These are phyloP conservation scores for Aphidoletes aphidimyza DNA, from an alignment of 2,888 invertebrate species.

Conservation along the genomic window DNA sequence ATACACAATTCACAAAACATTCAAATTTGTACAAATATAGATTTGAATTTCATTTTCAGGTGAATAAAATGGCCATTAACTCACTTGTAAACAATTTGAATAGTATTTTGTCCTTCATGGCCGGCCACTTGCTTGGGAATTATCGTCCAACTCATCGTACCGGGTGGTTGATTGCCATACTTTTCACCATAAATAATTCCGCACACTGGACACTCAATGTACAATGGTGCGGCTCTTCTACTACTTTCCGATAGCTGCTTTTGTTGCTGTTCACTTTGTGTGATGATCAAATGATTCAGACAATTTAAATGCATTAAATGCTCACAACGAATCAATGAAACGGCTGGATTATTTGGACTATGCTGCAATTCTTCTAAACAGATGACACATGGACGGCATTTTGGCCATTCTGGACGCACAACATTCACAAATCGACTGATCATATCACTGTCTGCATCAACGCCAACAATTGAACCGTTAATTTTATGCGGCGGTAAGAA, in stretches of 20 bases:
- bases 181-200: constrained; percentile 85
- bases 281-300: constrained; percentile 78
- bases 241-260: constrained; percentile 65
- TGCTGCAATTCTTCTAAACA: constrained; percentile 71
- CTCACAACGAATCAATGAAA: constrained; percentile 77
- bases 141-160: constrained; percentile 84
- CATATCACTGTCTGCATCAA: constrained; percentile 68
- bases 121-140: constrained; percentile 78
- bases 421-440: constrained; percentile 78
- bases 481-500: constrained; percentile 66
- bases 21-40: constrained; percentile 54
- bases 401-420: constrained; percentile 75
- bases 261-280: constrained; percentile 68
- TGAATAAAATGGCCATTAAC: constrained; percentile 60
- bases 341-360: constrained; percentile 69
- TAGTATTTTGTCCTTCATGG: constrained; percentile 73
- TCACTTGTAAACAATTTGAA: constrained; percentile 85
- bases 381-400: constrained; percentile 78
- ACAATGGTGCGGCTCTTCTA: constrained; percentile 66
- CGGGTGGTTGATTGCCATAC: constrained; percentile 82
- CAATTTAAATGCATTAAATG: constrained; percentile 86
- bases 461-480: constrained; percentile 68
- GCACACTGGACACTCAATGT: constrained; percentile 88
- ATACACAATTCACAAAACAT: constrained; percentile 56
- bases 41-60: constrained; percentile 53